These are phyloP conservation scores for Columba guinea DNA, from an alignment of 2,797 vertebrate genomes.

Conservation along the genomic window DNA sequence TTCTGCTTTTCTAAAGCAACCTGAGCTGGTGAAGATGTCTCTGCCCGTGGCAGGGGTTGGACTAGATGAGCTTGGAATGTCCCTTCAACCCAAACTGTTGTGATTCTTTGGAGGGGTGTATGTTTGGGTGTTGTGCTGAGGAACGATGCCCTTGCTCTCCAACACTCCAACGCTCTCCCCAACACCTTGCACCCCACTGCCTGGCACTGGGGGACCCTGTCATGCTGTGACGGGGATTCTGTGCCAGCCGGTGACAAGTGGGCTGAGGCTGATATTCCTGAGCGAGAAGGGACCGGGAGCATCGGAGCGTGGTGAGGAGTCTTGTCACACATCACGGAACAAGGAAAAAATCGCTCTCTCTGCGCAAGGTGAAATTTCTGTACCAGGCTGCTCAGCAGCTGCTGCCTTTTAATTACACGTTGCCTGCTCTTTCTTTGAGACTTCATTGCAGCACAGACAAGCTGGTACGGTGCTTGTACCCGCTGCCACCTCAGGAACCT, in stretches of 20 bases:
- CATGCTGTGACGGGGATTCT: neutral
- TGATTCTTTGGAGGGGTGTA: no score
- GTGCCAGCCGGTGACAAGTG: neutral
- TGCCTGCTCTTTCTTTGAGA: neutral
- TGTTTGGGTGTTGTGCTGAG: neutral
- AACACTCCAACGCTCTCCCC: neutral
- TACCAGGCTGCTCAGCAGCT: neutral
- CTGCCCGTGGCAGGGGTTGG: no score
- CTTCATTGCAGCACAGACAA: neutral
- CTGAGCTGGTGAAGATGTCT: no score
- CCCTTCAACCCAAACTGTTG: no score
- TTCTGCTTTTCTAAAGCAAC: no score
- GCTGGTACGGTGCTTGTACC: rapidly evolving
- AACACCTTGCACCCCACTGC: rapidly evolving
- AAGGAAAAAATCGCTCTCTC: neutral
- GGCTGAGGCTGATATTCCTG: neutral
- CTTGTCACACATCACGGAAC: neutral
- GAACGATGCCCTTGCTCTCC: neutral
- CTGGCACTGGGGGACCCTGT: neutral
- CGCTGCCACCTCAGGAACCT: rapidly evolving
- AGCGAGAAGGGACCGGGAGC: neutral
- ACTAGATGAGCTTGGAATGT: no score
- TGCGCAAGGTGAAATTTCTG: neutral
- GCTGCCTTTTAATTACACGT: neutral
- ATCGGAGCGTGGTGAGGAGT: neutral